Evolutionary conservation across 2,113 vertebrate genomes (phyloP), one percentile per base, ranked within the genome.

Genomic region (Sturnira hondurensis): DNA sequence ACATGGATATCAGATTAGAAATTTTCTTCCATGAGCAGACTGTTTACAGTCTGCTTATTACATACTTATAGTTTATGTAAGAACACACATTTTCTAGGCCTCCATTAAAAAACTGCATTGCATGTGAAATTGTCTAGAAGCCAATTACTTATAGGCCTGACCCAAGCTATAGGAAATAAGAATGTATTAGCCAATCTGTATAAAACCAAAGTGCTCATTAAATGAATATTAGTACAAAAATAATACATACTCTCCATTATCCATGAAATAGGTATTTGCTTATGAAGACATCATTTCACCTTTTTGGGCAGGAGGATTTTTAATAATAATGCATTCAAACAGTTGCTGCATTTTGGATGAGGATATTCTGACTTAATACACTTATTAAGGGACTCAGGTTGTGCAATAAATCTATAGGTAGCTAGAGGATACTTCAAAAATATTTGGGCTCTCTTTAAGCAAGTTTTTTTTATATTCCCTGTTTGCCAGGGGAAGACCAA

Each of bases 1-100:
- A 95, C 15, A 97, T 50, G 95, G 63, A 86, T 90, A 97, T 87
- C 76, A 85, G 96, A 83, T 68, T 93, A 88, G 33, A 96, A 97
- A 41, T 65, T 38, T 73, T 45, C 26, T 92, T 73, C 89, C n/a
- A 93, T 56, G 71, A 97, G 65, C 93, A 86, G 19, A 83, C 85
- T 47, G 31, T 86, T 88, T 81, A 47, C 20, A 50, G 74, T 22
- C 45, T 50, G 45, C 31, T 77, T 77, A 77, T 50, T 52, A 33
- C 7, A 63, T 13, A 31, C 15, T 63, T 31, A 22, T 77, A n/a
- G 31, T n/a, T 52, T 77, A 77, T 52, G n/a, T 52, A 96, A 96
- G 92, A 84, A 77, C 86, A 47, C 5, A 41, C 7, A 68, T 92
- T 2, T n/a, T 38, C 78, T 86, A 91, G 93, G 85, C 7, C 41